Base-by-base conservation (phyloP, 2,113 vertebrate genomes). In the Catharus fuscescens region DNA sequence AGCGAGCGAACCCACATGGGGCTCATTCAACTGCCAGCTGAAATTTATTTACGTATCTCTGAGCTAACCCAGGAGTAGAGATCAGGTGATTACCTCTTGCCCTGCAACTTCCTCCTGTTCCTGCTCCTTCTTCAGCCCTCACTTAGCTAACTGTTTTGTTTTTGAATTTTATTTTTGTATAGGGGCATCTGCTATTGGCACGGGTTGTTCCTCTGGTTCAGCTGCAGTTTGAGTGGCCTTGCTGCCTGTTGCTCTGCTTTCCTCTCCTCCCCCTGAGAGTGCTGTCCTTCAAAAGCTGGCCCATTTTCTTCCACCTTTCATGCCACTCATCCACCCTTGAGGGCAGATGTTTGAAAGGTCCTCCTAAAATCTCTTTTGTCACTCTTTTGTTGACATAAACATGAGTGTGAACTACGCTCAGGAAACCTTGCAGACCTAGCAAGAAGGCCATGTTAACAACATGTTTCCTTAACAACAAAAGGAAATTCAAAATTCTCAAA, bases 1-100 rank as follows among this genome's bases (percentile, higher is more conserved):
- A 62, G n/a, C 2, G 3, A 1, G 18, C 21, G 6, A 9, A 21
- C 8, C 32, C 32, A 53, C 32, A 9, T 1, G 0, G n/a, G 32
- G 28, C 8, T 21, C 48, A 38, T 38, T 84, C 21, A 62, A 28
- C 17, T 31, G 17, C 26, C 32, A 53, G 18, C 7, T 38, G 11
- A 54, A 84, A 64, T 45, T 14, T 36, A 54, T 38, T 84, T 32
- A 18, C 7, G 1, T 6, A 9, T 45, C 38, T 38, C 28, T 45
- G 8, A 73, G n/a, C 18, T 17, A 28, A 52, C 15, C 50, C 50
- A 52, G 28, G 25, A 52, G 28, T 17, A 52, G 50, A 52, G 48
- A 50, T 50, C 0, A 1, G 6, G 14, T 21, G 13, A 44, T 31
- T 25, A 61, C 7, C 8, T 53, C 26, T 32, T 20, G 21, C 38